A percentile compares a stretch with the other conserved stretches of the same genome.
These are phyloP conservation scores for Brachyptera putata DNA, from an alignment of 2,888 invertebrate species.

Conservation along the genomic window DNA sequence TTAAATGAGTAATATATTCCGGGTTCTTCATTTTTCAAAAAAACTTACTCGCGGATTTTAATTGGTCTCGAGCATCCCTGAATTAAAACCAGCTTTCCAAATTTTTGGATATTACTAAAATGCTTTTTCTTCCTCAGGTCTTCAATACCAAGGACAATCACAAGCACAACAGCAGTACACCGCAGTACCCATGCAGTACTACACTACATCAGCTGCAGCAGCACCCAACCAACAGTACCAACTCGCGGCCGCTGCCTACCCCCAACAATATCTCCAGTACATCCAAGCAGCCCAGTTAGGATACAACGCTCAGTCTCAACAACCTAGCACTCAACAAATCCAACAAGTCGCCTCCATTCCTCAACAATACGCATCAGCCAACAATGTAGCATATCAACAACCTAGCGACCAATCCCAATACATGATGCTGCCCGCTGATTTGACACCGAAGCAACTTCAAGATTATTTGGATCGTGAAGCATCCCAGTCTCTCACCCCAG, in stretches of 20 bases:
- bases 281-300: constrained; percentile 6
- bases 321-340: constrained; percentile 1
- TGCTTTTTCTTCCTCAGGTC: no score
- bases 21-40: no score
- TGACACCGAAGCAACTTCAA: constrained; percentile 7
- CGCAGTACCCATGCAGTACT: constrained; percentile 9
- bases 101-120: no score
- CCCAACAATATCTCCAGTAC: constrained; percentile 7
- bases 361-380: background rate
- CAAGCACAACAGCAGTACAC: constrained; percentile 4
- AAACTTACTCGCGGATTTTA: no score
- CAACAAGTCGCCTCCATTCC: background rate
- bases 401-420: background rate
- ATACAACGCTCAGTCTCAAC: constrained; percentile 2
- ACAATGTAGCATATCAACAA: background rate
- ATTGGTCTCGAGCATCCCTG: no score
- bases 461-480: constrained; percentile 10
- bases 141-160: constrained; percentile 12
- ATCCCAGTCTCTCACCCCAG: background rate
- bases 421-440: background rate
- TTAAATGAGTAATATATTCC: no score
- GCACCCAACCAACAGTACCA: constrained; percentile 11
- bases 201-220: background rate
- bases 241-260: background rate
- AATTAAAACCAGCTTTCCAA: no score